Conservation (phyloP, 30 jellyfish, hydroid and myxozoan genomes). For the Rhopilema esculentum region DNA sequence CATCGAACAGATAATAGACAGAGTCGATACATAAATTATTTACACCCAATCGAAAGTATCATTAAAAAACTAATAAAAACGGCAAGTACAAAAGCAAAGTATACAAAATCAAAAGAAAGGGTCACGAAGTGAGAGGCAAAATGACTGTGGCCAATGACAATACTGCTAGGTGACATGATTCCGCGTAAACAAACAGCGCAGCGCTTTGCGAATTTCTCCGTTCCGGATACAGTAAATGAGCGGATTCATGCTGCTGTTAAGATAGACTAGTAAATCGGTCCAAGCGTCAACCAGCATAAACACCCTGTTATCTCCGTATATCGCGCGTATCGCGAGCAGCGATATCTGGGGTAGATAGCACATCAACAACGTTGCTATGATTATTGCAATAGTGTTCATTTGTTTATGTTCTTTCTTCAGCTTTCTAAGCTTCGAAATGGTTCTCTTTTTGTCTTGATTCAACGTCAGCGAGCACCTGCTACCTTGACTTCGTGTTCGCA, state of each 20-base stretch:
- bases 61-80: not conserved
- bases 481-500: not conserved
- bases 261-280: constrained; percentile 68
- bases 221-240: constrained; percentile 58
- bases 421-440: constrained; percentile 15
- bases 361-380: constrained; percentile 31
- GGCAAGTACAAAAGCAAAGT: not conserved
- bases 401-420: constrained; percentile 46
- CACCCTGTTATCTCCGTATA: constrained; percentile 27
- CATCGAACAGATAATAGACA: too few species aligned
- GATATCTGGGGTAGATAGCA: constrained; percentile 68
- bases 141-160: not conserved
- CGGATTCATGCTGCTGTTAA: constrained; percentile 72
- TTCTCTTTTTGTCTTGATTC: not conserved
- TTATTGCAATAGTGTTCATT: constrained; percentile 57
- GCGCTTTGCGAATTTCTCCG: constrained; percentile 40
- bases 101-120: too few species aligned
- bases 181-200: constrained; percentile 24
- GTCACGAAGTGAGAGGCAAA: too few species aligned
- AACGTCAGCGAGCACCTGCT: not conserved
- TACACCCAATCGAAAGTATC: not conserved
- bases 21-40: too few species aligned
- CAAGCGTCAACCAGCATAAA: constrained; percentile 45
- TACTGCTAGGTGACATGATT: not conserved
- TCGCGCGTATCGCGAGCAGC: constrained; percentile 47